Evolutionary conservation across 2,113 vertebrate species (phyloP).

Genomic region (Pseudorectes ferrugineus): DNA sequence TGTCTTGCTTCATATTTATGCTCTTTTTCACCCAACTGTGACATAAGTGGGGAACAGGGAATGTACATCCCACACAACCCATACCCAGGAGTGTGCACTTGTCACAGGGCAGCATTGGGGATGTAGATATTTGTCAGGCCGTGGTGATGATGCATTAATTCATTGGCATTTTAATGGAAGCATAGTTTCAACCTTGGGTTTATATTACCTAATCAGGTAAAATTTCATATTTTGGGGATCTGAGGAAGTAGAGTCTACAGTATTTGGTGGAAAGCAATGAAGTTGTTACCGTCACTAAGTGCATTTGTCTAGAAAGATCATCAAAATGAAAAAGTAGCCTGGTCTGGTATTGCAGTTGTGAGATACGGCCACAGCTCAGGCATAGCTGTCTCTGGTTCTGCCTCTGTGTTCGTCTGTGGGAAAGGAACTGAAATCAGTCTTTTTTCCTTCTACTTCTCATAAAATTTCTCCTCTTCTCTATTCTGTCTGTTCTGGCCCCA

Average conservation of each 20-base stretch:
- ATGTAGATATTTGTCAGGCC: neutral
- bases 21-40: neutral
- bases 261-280: neutral
- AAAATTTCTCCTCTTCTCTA: neutral
- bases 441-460: neutral
- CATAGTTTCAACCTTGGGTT: neutral
- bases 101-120: neutral
- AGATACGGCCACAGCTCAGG: neutral
- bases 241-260: neutral
- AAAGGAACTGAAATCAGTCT: neutral
- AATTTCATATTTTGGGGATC: neutral
- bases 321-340: neutral
- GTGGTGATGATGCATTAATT: neutral
- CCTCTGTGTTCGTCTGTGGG: neutral
- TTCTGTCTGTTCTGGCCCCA: neutral
- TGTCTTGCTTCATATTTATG: neutral
- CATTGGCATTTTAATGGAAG: neutral
- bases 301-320: neutral
- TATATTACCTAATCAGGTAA: neutral
- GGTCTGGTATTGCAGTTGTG: neutral
- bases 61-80: rapidly evolving
- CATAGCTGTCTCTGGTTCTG: neutral
- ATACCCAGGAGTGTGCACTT: neutral
- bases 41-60: neutral
- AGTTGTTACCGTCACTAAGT: neutral